Conservation (phyloP, 2,113 vertebrate species). For the Nettapus auritus region DNA sequence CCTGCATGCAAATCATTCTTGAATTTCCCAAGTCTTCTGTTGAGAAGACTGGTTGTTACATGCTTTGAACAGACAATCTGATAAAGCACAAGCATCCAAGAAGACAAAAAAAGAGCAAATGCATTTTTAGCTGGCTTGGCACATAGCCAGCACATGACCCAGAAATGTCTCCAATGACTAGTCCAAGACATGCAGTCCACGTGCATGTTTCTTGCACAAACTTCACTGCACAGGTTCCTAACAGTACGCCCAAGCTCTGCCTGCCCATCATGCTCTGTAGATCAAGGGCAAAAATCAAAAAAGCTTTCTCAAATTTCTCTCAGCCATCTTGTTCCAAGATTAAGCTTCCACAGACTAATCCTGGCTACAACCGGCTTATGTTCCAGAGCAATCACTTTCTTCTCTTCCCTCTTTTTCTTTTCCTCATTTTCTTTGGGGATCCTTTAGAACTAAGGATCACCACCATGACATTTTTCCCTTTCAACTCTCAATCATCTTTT, state of each 20-base stretch:
- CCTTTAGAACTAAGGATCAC: neutral
- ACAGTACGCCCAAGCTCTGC: accelerated
- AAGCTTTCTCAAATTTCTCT: neutral
- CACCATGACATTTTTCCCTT: neutral
- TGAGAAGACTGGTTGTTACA: neutral
- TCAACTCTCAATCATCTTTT: neutral
- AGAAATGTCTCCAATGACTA: neutral
- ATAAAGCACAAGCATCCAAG: neutral
- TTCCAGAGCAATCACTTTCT: neutral
- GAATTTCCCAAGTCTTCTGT: neutral
- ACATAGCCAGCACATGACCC: accelerated
- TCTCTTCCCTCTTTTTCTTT: neutral
- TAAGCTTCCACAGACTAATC: neutral
- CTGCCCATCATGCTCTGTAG: neutral
- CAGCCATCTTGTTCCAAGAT: neutral
- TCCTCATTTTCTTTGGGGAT: neutral
- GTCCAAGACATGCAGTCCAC: neutral
- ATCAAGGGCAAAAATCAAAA: neutral
- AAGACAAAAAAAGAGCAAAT: neutral
- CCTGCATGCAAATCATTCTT: neutral
- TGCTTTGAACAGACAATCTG: neutral
- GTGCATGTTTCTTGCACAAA: neutral
- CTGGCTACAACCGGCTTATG: neutral
- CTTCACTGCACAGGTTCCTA: neutral
- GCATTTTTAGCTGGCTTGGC: neutral